Evolutionary conservation across 1,140 invertebrate genomes (phyloP), one percentile per base, ranked within the genome.

Genomic region (Apis florea): DNA sequence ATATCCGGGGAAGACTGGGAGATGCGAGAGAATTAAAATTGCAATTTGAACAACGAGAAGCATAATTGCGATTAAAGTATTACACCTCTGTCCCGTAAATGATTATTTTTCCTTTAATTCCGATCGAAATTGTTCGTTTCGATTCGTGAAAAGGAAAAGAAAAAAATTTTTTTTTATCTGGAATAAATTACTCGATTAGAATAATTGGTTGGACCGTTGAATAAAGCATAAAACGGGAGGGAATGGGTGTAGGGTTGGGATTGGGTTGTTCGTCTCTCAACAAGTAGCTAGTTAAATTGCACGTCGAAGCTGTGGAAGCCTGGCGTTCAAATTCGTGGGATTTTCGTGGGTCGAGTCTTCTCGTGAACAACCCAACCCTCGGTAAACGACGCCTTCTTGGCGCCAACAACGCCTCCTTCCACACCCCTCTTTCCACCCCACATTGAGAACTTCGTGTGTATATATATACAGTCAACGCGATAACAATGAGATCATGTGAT

Each of bases 341-440:
- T 75, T 75, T 75, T 64, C 59, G 73, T 75, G 73, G 19, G n/a
- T 66, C 59, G 49, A 13, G 58, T 31, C 69, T 71, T 71, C 15
- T 51, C 21, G 24, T 53, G 24, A 70, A 24, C 69, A 12, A 24
- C n/a, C 58, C 58, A 59, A 15, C 15, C 31, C 40, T 51, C 15
- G 58, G 73, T 75, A 75, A 75, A 64, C 73, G 73, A 74, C 40
- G 58, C 58, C 24, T 64, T 64, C 49, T 59, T 53, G 24, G 21
- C 49, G 73, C 59, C 59, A 53, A 64, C 47, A 47, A 47, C 59
- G 59, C n/a, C 17, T 19, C 70, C 59, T 53, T 10, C 58, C 12
- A 54, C 53, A 6, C n/a, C 58, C n/a, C 58, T 59, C 51, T 61
- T 61, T 24, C 24, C 5, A 15, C 69, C 19, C 21, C 26, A 21